Evolutionary conservation across 2,888 invertebrate species (phyloP), one percentile per base, ranked within the genome.

Genomic region (Mellilla xanthometata): DNA sequence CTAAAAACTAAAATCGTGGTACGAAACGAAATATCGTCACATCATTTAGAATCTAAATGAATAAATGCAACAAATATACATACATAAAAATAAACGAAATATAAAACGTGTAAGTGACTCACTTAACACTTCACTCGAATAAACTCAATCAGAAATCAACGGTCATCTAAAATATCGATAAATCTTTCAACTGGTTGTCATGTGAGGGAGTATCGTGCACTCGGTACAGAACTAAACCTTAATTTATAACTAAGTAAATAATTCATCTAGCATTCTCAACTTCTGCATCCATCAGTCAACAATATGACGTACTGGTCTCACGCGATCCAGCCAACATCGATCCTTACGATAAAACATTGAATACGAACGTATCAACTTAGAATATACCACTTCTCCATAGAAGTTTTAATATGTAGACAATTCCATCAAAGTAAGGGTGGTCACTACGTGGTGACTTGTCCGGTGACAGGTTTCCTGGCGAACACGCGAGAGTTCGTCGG

Each of bases 21-120:
- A 72, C 58, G 59, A 63, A 68, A 54, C 38, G 54, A 54, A 35
- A 52, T 45, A 30, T 30, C 52, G n/a, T 34, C 38, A 54, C 40
- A 57, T 35, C 49, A 41, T 55, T 52, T 55, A 63, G 40, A 58
- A 44, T 60, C 58, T 60, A 54, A 52, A 66, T 68, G 73, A 77
- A 79, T 86, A 87, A 87, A 87, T 87, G 87, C 87, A 85, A 81
- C 81, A 78, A 76, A 81, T 81, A 79, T 83, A 84, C 76, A 84
- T 58, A 75, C n/a, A n/a, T n/a, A n/a, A n/a, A 70, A 72, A 67
- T 65, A 62, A 47, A 47, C 34, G 27, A 48, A 15, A 3, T 5
- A 48, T 60, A 62, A 56, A 57, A 57, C 58, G 48, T 54, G 56
- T 60, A 54, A 63, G 49, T 56, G 48, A 58, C 2, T 23, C 68